These are phyloP conservation scores for Paramormyrops kingsleyae DNA, from an alignment of 2,113 vertebrate genomes.

Conservation along the genomic window DNA sequence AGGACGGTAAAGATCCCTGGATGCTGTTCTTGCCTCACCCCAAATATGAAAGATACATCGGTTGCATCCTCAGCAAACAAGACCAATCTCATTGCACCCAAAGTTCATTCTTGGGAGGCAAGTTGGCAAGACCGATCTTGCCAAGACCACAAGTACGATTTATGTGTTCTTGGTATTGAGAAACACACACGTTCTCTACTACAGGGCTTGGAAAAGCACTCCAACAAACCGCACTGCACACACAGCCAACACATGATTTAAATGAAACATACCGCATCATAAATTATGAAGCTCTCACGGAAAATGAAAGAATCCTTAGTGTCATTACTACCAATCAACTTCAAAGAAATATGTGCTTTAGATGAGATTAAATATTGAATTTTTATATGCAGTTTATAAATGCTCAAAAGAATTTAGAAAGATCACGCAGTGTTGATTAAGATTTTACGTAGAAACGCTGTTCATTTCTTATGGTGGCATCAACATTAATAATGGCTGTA, in stretches of 20 bases:
- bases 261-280: not conserved
- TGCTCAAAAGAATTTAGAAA: not conserved
- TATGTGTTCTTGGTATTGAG: not conserved
- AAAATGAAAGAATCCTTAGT: slow-evolving; percentile 3
- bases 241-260: not conserved
- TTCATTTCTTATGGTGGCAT: not conserved
- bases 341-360: not conserved
- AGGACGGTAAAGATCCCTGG: not conserved
- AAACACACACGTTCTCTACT: not conserved
- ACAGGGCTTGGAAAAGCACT: not conserved
- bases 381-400: not conserved
- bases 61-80: not conserved
- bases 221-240: not conserved
- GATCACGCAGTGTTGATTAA: not conserved
- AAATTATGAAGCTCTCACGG: not conserved
- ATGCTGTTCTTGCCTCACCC: not conserved
- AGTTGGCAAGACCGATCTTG: not conserved
- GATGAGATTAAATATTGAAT: not conserved
- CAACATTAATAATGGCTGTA: not conserved
- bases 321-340: not conserved
- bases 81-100: not conserved
- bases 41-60: not conserved
- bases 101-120: not conserved
- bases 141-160: not conserved
- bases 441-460: not conserved